Evolutionary conservation across 2,888 invertebrate species (phyloP).

Genomic region (Xanthorhoe designata): DNA sequence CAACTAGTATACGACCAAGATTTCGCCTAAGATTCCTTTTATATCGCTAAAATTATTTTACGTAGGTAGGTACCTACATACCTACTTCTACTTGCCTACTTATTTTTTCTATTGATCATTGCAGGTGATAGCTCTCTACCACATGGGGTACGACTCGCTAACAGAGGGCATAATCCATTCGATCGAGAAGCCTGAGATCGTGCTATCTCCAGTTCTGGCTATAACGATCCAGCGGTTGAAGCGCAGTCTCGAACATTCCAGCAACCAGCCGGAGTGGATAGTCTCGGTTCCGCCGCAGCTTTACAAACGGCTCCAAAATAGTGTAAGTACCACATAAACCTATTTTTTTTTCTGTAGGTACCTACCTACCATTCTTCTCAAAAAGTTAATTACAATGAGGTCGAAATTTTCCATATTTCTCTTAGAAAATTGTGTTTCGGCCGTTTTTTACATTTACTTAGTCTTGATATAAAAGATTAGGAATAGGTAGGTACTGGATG

Average conservation of each 20-base stretch:
- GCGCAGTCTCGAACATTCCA: constrained; percentile 86
- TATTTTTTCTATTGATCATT: constrained; percentile 27
- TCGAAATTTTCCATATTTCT: too few relatives aligned
- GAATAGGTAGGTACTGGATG: too few relatives aligned
- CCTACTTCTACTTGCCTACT: background rate
- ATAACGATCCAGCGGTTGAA: constrained; percentile 93
- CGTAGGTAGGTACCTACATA: too few relatives aligned
- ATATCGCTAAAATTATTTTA: too few relatives aligned
- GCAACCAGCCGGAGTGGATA: constrained; percentile 87
- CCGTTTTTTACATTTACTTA: too few relatives aligned
- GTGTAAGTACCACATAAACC: constrained; percentile 71
- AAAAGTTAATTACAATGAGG: too few relatives aligned
- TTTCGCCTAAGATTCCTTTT: too few relatives aligned
- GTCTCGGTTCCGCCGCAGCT: constrained; percentile 92
- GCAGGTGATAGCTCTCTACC: constrained; percentile 87
- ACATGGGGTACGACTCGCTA: constrained; percentile 86
- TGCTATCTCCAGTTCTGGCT: constrained; percentile 90
- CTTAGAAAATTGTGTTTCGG: too few relatives aligned
- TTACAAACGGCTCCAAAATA: constrained; percentile 90
- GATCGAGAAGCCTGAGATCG: constrained; percentile 88
- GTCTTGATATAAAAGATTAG: too few relatives aligned
- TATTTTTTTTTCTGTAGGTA: background rate
- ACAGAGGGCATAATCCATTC: constrained; percentile 87
- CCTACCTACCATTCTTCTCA: too few relatives aligned
- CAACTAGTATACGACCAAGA: too few relatives aligned